Percentiles rank a stretch among this genome's conserved stretches.
Evolutionary conservation across 2,113 vertebrate species (phyloP).

Genomic region (Catharus minimus): DNA sequence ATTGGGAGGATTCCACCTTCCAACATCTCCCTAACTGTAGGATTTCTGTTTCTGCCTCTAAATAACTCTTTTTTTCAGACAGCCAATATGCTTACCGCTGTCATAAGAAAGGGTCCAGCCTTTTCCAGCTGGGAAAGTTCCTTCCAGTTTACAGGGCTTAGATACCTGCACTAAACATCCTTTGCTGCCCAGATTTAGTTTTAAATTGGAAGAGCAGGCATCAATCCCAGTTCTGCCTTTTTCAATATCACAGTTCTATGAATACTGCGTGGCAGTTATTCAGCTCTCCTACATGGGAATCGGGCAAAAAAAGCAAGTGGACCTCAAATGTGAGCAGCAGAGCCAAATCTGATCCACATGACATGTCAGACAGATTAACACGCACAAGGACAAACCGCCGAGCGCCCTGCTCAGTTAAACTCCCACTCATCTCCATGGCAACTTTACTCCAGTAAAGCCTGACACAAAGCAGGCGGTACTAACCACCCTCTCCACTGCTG

Average conservation of each 20-base stretch:
- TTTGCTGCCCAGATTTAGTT: background rate
- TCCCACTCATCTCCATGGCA: background rate
- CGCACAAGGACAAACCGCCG: rapidly evolving
- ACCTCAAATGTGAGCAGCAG: background rate
- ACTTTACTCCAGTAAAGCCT: background rate
- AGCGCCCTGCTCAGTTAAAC: background rate
- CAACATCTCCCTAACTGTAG: background rate
- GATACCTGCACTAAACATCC: background rate
- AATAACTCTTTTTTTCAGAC: background rate
- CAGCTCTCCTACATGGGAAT: background rate
- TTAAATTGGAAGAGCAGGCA: background rate
- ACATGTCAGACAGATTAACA: background rate
- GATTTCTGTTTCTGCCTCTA: background rate
- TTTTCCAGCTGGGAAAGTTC: background rate
- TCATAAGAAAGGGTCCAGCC: background rate
- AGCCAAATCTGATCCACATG: background rate
- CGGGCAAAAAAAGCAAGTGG: background rate
- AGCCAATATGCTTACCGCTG: background rate
- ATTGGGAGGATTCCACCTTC: background rate
- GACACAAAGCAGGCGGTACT: background rate
- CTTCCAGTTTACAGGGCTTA: background rate
- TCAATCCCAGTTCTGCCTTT: background rate
- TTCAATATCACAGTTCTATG: background rate
- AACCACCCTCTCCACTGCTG: background rate
- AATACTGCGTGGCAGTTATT: background rate